These are phyloP conservation scores for Python bivittatus DNA, from an alignment of 2,113 vertebrate species.

Conservation along the genomic window DNA sequence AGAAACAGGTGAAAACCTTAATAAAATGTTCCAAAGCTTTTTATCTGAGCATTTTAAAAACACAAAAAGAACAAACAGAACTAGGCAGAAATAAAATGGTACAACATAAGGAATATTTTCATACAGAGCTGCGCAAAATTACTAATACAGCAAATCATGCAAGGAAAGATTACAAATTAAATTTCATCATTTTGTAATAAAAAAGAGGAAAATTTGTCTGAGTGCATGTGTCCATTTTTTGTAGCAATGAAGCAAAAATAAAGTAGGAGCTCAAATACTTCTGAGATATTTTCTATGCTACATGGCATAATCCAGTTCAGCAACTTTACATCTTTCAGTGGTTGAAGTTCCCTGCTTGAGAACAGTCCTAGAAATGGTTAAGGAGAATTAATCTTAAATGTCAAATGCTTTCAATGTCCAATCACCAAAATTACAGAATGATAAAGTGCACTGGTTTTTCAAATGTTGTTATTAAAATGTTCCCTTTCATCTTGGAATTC, in stretches of 20 bases:
- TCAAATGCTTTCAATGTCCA: not conserved
- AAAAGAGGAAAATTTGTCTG: not conserved
- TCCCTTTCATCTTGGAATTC: not conserved
- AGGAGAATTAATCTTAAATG: not conserved
- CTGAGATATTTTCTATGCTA: not conserved
- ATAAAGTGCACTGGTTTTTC: not conserved
- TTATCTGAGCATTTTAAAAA: not conserved
- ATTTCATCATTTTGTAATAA: too few relatives aligned
- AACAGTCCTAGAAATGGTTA: not conserved
- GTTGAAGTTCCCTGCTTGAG: not conserved
- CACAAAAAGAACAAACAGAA: not conserved
- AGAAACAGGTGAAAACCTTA: not conserved
- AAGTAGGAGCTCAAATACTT: not conserved
- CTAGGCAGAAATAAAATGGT: not conserved
- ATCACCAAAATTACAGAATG: not conserved
- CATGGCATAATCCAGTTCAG: not conserved
- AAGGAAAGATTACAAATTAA: not conserved
- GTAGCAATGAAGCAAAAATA: not conserved
- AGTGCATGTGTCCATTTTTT: not conserved
- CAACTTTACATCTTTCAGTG: not conserved
- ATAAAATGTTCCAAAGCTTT: constrained; percentile 6
- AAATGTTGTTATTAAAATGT: not conserved
- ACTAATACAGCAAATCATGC: not conserved
- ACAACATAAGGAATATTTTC: not conserved
- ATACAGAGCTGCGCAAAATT: not conserved